Conservation (phyloP, 2,888 invertebrate species). For the Actias luna region DNA sequence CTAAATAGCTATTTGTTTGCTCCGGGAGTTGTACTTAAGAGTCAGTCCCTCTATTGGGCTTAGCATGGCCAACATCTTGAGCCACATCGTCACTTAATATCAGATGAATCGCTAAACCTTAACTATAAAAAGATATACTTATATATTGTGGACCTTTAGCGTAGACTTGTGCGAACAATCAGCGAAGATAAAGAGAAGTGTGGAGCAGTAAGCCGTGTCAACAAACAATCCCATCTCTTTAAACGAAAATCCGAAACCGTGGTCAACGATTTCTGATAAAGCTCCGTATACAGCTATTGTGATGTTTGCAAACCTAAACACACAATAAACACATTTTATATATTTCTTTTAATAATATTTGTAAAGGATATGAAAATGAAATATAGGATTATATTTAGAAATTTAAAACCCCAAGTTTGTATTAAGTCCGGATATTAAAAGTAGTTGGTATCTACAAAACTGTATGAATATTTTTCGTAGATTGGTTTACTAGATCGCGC, state of each 20-base stretch:
- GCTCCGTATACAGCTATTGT: conserved; percentile 86
- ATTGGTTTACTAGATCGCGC: background rate
- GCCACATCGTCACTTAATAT: background rate
- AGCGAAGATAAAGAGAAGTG: conserved; percentile 83
- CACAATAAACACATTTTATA: conserved; percentile 2
- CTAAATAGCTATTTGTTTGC: too few relatives aligned
- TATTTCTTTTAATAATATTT: background rate
- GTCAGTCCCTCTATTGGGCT: too few relatives aligned
- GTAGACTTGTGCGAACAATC: conserved; percentile 86
- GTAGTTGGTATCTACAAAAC: too few relatives aligned
- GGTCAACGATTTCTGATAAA: conserved; percentile 85
- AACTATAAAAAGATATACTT: background rate
- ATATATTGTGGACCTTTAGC: conserved; percentile 54
- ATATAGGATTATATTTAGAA: background rate
- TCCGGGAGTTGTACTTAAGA: too few relatives aligned
- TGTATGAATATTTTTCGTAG: too few relatives aligned
- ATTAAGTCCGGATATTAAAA: background rate
- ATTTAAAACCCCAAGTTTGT: background rate
- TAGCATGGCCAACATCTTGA: too few relatives aligned
- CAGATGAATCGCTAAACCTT: background rate
- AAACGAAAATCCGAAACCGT: conserved; percentile 84
- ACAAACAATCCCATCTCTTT: conserved; percentile 86
- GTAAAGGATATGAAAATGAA: background rate
- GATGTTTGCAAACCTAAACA: conserved; percentile 83
- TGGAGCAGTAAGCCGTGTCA: conserved; percentile 83